Percentiles rank a stretch among this genome's conserved stretches.
phyloP scores from a whole-genome alignment of 2,888 invertebrate genomes.

The Gortyna flavago region DNA sequence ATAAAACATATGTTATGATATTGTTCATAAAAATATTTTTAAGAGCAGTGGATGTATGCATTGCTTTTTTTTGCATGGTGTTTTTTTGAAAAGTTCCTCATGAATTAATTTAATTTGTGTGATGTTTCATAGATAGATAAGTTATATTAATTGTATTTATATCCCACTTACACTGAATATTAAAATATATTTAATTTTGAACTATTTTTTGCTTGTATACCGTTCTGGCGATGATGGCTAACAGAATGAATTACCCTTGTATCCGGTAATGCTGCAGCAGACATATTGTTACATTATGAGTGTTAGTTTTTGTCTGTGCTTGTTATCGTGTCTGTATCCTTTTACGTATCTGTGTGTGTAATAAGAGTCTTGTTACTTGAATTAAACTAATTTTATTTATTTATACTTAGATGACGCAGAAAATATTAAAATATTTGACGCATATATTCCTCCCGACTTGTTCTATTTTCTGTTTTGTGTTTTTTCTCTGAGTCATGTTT shows the following conservation, averaged over 20 bases:
- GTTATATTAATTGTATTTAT: neutral
- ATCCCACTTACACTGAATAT: neutral
- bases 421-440: neutral
- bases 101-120: neutral
- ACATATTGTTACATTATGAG: no score
- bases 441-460: neutral
- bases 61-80: neutral
- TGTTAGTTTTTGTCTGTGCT: no score
- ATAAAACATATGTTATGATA: slow-evolving; percentile 17
- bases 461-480: neutral
- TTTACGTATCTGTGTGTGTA: no score
- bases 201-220: no score
- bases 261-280: no score
- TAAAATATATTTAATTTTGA: no score
- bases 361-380: no score
- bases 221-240: no score
- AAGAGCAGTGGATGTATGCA: neutral
- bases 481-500: neutral
- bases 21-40: neutral
- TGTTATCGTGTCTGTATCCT: no score
- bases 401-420: neutral
- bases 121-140: neutral
- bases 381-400: no score
- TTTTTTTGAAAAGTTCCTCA: neutral
- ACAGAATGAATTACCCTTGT: no score